A percentile compares a stretch with the other conserved stretches of the same genome.
These are phyloP conservation scores for Pardosa pseudoannulata DNA, from an alignment of 2,888 invertebrate species.

Conservation along the genomic window DNA sequence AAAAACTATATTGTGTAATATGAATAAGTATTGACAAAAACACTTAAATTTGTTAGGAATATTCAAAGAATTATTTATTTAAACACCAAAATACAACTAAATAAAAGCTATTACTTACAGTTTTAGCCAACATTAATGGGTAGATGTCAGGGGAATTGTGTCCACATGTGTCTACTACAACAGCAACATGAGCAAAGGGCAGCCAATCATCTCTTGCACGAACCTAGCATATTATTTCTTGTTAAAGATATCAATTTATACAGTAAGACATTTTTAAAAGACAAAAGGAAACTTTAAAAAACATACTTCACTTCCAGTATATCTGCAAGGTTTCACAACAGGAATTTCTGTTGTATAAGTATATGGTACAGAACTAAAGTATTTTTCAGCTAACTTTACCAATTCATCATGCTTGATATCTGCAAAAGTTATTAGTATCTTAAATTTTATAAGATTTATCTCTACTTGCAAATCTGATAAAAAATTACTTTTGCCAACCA, in stretches of 20 bases:
- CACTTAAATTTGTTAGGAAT: too few relatives aligned
- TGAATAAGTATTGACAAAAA: too few relatives aligned
- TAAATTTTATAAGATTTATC: too few relatives aligned
- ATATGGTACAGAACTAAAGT: constrained; percentile 76
- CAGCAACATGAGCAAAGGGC: constrained; percentile 94
- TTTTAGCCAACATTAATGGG: constrained; percentile 98
- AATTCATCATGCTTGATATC: constrained; percentile 91
- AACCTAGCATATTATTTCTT: too few relatives aligned
- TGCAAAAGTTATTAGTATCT: constrained; percentile 6
- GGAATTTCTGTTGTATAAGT: constrained; percentile 83
- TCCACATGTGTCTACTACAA: constrained; percentile 95
- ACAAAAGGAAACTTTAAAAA: too few relatives aligned
- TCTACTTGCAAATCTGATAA: too few relatives aligned
- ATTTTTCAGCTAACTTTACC: constrained; percentile 86
- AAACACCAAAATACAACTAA: too few relatives aligned
- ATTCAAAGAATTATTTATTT: too few relatives aligned
- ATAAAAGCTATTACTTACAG: constrained; percentile 77
- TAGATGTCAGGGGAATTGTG: constrained; percentile 98
- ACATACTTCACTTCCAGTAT: constrained; percentile 84
- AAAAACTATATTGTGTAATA: too few relatives aligned
- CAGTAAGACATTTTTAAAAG: too few relatives aligned
- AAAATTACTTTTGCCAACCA: too few relatives aligned
- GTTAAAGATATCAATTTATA: too few relatives aligned
- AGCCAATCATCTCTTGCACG: constrained; percentile 94
- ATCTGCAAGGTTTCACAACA: constrained; percentile 85